Conservation (phyloP, 92 coral and sea anemone genomes). For the Siderastrea siderea region DNA sequence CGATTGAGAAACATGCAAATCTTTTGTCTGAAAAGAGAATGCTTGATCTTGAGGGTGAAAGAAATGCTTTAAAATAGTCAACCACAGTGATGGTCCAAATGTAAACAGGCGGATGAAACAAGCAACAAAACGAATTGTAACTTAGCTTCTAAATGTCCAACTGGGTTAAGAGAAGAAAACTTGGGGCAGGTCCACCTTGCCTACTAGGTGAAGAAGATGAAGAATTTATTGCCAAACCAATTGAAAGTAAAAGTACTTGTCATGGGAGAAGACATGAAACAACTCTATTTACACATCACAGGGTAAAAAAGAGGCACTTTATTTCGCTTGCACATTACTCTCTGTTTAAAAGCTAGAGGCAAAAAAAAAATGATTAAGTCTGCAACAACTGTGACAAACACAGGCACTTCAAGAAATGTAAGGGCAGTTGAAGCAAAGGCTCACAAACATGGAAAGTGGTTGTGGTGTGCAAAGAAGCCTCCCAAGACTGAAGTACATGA, state of each 20-base stretch:
- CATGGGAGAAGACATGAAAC: slow-evolving; percentile 81
- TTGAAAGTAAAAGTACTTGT: slow-evolving; percentile 58
- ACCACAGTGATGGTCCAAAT: slow-evolving; percentile 21
- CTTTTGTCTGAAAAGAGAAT: slow-evolving; percentile 32
- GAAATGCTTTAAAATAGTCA: slow-evolving; percentile 1
- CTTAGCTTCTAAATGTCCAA: slow-evolving; percentile 9
- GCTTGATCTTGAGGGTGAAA: slow-evolving; percentile 45
- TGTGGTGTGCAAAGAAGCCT: slow-evolving; percentile 64
- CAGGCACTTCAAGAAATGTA: slow-evolving; percentile 56
- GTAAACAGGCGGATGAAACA: slow-evolving; percentile 9
- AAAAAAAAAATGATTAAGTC: slow-evolving; percentile 59
- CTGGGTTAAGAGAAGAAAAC: slow-evolving; percentile 49
- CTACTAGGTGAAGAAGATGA: slow-evolving; percentile 61
- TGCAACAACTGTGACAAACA: slow-evolving; percentile 60
- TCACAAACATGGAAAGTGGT: slow-evolving; percentile 54
- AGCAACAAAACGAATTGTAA: slow-evolving; percentile 55
- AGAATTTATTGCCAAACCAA: slow-evolving; percentile 54
- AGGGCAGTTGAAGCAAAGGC: slow-evolving; percentile 56
- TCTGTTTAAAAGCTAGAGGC: too few species aligned
- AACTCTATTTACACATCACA: slow-evolving; percentile 52
- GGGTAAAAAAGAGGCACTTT: slow-evolving; percentile 39
- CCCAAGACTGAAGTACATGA: slow-evolving; percentile 63
- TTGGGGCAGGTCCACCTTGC: slow-evolving; percentile 33
- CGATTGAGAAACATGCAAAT: slow-evolving; percentile 15
- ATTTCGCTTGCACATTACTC: slow-evolving; percentile 31